phyloP scores from a whole-genome alignment of 2,888 invertebrate genomes.

The Prosapia bicincta region DNA sequence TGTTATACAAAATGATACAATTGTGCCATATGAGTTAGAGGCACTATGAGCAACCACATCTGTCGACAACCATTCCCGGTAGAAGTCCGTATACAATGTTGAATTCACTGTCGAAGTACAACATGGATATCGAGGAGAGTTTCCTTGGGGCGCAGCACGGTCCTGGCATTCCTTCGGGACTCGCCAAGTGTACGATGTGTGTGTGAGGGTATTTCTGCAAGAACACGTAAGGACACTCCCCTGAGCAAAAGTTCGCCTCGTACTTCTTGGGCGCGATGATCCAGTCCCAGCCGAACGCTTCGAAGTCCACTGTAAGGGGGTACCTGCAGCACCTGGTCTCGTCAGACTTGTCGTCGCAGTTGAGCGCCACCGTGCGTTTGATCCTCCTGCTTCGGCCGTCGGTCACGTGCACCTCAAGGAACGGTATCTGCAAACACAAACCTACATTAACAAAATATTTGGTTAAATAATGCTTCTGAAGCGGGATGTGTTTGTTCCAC shows the following conservation, averaged over 20 bases:
- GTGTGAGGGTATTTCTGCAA: constrained; percentile 85
- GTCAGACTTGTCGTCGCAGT: constrained; percentile 76
- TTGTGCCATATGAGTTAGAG: neutral
- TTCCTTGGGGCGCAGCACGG: constrained; percentile 92
- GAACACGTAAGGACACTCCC: constrained; percentile 88
- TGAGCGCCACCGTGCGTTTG: constrained; percentile 74
- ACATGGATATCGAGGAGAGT: constrained; percentile 83
- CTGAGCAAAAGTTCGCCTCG: constrained; percentile 91
- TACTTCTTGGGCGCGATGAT: constrained; percentile 94
- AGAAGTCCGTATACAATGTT: constrained; percentile 85
- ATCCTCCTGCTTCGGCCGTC: constrained; percentile 60
- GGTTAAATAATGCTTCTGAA: too few relatives aligned
- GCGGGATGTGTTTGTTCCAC: too few relatives aligned
- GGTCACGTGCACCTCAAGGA: constrained; percentile 56
- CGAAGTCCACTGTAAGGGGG: constrained; percentile 90
- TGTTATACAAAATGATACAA: neutral
- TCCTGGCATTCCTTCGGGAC: constrained; percentile 70
- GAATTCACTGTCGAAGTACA: constrained; percentile 86
- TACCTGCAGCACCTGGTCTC: constrained; percentile 92
- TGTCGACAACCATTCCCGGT: constrained; percentile 92
- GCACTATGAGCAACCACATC: constrained; percentile 83
- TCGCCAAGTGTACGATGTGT: constrained; percentile 78
- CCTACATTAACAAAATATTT: too few relatives aligned
- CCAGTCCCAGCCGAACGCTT: constrained; percentile 96
- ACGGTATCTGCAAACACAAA: constrained; percentile 50